phyloP scores from a whole-genome alignment of 2,797 vertebrate genomes.

The Poeciliopsis paucimaculata region DNA sequence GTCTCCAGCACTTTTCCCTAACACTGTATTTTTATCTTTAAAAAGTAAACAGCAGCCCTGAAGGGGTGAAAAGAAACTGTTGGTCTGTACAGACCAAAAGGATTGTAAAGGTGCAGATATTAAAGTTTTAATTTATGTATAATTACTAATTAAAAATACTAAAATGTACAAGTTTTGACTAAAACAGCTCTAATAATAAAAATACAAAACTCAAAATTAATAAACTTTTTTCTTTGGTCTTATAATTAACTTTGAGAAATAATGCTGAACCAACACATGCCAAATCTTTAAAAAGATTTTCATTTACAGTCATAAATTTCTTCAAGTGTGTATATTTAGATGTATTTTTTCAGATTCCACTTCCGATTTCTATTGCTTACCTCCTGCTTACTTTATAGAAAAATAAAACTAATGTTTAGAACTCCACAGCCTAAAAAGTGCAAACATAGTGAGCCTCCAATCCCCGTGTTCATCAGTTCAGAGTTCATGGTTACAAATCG shows the following conservation, averaged over 20 bases:
- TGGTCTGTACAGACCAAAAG: background rate
- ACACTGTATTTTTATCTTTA: background rate
- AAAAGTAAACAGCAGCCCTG: background rate
- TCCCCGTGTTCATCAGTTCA: slow-evolving; percentile 6
- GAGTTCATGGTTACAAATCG: slow-evolving; percentile 1
- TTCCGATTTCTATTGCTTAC: background rate
- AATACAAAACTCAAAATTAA: background rate
- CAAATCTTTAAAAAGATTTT: background rate
- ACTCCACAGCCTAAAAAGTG: background rate
- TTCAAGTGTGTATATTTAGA: background rate
- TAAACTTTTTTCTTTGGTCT: background rate
- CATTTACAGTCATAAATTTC: background rate
- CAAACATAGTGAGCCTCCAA: background rate
- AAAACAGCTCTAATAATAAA: background rate
- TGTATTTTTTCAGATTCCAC: background rate
- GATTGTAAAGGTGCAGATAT: no score
- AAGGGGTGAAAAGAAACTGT: background rate
- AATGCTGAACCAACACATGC: background rate
- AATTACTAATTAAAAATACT: background rate
- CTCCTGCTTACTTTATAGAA: background rate
- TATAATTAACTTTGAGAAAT: background rate
- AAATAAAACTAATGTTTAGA: background rate
- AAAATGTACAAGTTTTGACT: background rate
- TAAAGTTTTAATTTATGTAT: background rate
- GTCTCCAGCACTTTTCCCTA: background rate